Base-by-base conservation (phyloP, 92 coral and sea anemone genomes). In the Plumapathes pennacea region DNA sequence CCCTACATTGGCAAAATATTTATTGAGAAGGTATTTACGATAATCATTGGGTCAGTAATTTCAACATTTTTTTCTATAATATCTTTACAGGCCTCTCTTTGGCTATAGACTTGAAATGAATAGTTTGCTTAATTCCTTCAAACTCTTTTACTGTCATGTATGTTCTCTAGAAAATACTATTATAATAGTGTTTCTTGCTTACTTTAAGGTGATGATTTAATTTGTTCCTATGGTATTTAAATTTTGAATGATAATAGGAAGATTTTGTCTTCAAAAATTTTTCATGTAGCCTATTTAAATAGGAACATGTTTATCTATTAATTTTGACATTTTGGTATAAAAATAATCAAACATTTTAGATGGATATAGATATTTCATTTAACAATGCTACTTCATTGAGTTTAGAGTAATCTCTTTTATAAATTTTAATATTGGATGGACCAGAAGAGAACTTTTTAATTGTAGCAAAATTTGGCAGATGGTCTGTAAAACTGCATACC, bases 101-200 rank as follows among this genome's bases (percentile, higher is more conserved):
- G 27, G 39, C 37, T 27, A 46, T 79, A 32, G 76, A 28, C 41
- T 63, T 64, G 10, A 64, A 57, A 23, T 80, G 48, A 40, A 80
- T 52, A 22, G 74, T 81, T 45, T 81, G 21, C 59, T 48, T 59
- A 30, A 68, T 77, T 46, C 84, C 77, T 57, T 77, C 85, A 78
- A 19, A 79, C 52, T 11, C 25, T 40, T 72, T 80, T 71, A 50
- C 70, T 72, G 46, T 80, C 54, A 1, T 71, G 38, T 3, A 13
- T 31, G 17, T 53, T 49, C 32, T 49, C 29, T 10, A 54, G 30
- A 28, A 65, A 64, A 39, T 64, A 73, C 44, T 46, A 44, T 58
- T 58, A 32, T 81, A 72, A 44, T 81, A 72, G 25, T 32, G 61
- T 50, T 39, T 56, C 46, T 73, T 72, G 40, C 82, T 73, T 12